Evolutionary conservation across 2,113 vertebrate species (phyloP).

Genomic region (Calyptomena viridis): DNA sequence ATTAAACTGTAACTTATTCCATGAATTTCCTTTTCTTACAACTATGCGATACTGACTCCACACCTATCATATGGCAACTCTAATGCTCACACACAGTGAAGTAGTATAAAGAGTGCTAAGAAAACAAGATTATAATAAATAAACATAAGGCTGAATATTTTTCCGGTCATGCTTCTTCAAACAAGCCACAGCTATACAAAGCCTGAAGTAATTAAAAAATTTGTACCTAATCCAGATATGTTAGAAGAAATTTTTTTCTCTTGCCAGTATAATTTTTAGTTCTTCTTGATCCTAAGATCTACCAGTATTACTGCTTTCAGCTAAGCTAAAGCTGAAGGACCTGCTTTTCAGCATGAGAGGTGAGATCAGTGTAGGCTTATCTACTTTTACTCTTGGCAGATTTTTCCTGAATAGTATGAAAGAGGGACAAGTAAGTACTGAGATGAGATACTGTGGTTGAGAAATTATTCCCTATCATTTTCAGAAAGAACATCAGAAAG

Average conservation of each 20-base stretch:
- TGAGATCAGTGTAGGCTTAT: not conserved
- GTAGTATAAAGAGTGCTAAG: not conserved
- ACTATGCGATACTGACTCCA: not conserved
- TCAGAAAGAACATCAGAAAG: not conserved
- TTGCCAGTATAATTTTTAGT: not conserved
- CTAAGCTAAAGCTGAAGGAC: not conserved
- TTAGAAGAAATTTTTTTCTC: not conserved
- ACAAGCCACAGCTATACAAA: not conserved
- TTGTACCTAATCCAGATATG: not conserved
- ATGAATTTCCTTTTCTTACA: slow-evolving; percentile 32
- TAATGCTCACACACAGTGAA: not conserved
- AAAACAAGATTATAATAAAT: slow-evolving; percentile 49
- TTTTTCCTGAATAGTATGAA: not conserved
- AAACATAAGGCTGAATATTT: slow-evolving; percentile 35
- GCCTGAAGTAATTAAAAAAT: not conserved
- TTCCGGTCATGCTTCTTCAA: not conserved
- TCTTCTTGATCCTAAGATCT: not conserved
- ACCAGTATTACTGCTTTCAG: not conserved
- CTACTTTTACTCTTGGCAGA: not conserved
- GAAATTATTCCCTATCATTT: not conserved
- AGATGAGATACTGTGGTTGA: not conserved
- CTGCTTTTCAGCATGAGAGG: not conserved
- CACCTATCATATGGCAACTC: not conserved
- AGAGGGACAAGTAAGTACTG: not conserved
- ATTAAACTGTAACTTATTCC: slow-evolving; percentile 39